These are phyloP conservation scores for Melanotaenia trifasciata DNA, from an alignment of 2,797 vertebrate species.

Conservation along the genomic window DNA sequence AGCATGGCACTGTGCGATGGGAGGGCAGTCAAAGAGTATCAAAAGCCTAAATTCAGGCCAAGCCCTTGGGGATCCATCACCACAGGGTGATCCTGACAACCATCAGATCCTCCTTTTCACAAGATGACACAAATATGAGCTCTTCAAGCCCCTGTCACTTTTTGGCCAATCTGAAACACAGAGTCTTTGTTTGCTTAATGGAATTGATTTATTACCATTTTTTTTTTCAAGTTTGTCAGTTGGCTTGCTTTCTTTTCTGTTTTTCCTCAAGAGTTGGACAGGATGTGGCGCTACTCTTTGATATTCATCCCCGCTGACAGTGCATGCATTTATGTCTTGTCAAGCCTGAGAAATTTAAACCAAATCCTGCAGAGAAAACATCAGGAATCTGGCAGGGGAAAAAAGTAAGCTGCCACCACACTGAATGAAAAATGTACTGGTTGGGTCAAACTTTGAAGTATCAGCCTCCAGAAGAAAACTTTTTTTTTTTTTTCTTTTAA, in stretches of 20 bases:
- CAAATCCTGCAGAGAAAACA: constrained; percentile 68
- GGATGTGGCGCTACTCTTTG: constrained; percentile 77
- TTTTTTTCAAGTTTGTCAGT: constrained; percentile 65
- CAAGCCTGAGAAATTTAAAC: constrained; percentile 58
- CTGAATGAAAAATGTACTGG: constrained; percentile 47
- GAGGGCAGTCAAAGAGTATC: constrained; percentile 78
- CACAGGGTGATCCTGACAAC: constrained; percentile 78
- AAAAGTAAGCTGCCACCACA: constrained; percentile 46
- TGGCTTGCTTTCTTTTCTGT: constrained; percentile 68
- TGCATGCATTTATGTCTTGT: constrained; percentile 70
- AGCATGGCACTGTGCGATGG: constrained; percentile 69
- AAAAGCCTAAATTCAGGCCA: constrained; percentile 76
- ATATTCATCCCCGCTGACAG: constrained; percentile 71
- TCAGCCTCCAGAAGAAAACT: constrained; percentile 8
- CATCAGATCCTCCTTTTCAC: constrained; percentile 82
- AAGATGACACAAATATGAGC: constrained; percentile 79
- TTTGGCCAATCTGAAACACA: constrained; percentile 72
- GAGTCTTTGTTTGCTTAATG: constrained; percentile 70
- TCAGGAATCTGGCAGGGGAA: constrained; percentile 60
- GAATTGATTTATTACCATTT: constrained; percentile 77
- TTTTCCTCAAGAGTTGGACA: constrained; percentile 70
- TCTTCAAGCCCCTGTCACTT: constrained; percentile 72
- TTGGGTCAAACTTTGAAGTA: constrained; percentile 44
- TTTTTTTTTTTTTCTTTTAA: background rate
- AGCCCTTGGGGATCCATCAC: constrained; percentile 75